Percentiles rank a stretch among this genome's conserved stretches.
phyloP scores from a whole-genome alignment of 2,113 vertebrate genomes.

The Symphodus melops region DNA sequence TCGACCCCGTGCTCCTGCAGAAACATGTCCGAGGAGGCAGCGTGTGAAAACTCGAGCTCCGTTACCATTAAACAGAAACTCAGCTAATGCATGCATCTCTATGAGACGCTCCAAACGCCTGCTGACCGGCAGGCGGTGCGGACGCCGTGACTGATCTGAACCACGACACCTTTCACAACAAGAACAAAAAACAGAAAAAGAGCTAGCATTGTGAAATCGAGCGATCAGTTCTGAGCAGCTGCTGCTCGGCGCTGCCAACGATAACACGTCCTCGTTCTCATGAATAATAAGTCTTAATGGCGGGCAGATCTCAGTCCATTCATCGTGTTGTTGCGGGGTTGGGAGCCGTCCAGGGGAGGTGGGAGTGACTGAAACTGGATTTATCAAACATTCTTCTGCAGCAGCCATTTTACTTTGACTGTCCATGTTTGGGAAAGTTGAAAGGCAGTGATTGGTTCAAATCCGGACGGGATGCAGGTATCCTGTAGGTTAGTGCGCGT shows the following conservation, averaged over 20 bases:
- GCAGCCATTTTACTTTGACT: too few species aligned
- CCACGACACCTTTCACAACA: constrained; percentile 14
- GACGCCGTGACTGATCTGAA: constrained; percentile 7
- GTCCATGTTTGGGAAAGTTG: too few species aligned
- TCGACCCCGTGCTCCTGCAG: too few species aligned
- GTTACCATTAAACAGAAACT: too few species aligned
- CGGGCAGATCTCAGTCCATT: constrained; percentile 65
- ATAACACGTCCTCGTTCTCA: constrained; percentile 69
- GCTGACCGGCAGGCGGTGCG: too few species aligned
- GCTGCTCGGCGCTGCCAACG: constrained; percentile 53
- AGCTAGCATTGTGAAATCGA: constrained; percentile 56
- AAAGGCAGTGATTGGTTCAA: too few species aligned
- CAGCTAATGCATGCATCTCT: too few species aligned
- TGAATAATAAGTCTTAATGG: constrained; percentile 72
- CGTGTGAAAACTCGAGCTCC: too few species aligned
- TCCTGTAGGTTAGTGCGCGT: not conserved
- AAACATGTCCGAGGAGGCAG: too few species aligned
- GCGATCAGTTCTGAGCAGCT: constrained; percentile 66
- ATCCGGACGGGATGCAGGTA: not conserved
- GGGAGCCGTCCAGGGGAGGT: constrained; percentile 58
- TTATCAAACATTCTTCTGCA: too few species aligned
- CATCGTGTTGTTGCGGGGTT: constrained; percentile 58
- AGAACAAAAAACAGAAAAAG: constrained; percentile 42
- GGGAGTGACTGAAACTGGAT: constrained; percentile 50
- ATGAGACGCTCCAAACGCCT: too few species aligned